These are phyloP conservation scores for Nephrocerus scutellatus DNA, from an alignment of 2,888 invertebrate genomes.

Conservation along the genomic window DNA sequence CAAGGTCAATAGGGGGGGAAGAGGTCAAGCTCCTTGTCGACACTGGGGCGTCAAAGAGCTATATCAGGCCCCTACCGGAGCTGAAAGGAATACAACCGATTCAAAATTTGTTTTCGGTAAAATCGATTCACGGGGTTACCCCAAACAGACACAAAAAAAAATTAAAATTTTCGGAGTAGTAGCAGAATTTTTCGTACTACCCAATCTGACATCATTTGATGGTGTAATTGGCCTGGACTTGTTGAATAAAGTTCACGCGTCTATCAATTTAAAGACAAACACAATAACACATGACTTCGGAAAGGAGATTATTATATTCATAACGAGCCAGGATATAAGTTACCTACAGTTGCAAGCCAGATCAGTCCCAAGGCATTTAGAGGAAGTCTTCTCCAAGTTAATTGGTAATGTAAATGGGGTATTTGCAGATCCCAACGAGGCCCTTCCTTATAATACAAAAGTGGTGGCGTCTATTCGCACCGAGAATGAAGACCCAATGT, in stretches of 20 bases:
- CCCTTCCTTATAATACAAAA: constrained; percentile 14
- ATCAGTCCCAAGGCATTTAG: not conserved
- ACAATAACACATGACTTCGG: constrained; percentile 1
- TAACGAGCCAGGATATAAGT: constrained; percentile 5
- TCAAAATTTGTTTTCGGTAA: constrained; percentile 7
- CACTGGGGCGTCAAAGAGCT: no score
- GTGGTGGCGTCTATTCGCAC: constrained; percentile 13
- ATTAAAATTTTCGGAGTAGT: constrained; percentile 5
- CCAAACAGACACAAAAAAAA: constrained; percentile 1
- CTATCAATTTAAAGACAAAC: constrained; percentile 1
- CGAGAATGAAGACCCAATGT: constrained; percentile 8
- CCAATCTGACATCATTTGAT: constrained; percentile 5
- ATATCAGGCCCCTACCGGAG: no score
- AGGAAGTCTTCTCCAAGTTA: constrained; percentile 5
- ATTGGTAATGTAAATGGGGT: constrained; percentile 2
- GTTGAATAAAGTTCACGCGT: constrained; percentile 5
- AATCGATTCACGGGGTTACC: constrained; percentile 6
- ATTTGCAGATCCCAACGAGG: constrained; percentile 13
- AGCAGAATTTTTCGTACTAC: constrained; percentile 5
- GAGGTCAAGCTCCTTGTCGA: no score
- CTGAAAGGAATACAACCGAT: constrained; percentile 6
- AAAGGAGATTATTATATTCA: constrained; percentile 6
- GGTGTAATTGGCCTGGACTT: constrained; percentile 10
- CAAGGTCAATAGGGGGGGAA: no score
- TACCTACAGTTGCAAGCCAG: constrained; percentile 2